A percentile compares a stretch with the other conserved stretches of the same genome.
phyloP scores from a whole-genome alignment of 2,113 vertebrate species.

The Tetraodon nigroviridis region DNA sequence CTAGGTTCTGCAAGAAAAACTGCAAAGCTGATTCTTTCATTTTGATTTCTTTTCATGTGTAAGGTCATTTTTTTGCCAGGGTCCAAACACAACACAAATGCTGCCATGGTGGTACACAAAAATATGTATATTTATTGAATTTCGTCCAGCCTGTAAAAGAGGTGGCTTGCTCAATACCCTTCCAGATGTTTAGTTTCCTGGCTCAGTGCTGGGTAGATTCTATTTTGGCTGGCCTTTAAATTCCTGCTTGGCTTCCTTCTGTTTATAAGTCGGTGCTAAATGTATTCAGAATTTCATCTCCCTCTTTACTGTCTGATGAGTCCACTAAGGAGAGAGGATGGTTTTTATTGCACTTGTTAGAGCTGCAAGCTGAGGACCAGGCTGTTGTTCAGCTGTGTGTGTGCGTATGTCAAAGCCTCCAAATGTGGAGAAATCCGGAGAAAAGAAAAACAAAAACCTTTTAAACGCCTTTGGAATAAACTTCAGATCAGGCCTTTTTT shows the following conservation, averaged over 20 bases:
- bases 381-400: conserved; percentile 15
- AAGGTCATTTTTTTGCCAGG: too few species aligned
- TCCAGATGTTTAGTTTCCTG: background rate
- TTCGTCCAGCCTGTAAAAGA: too few species aligned
- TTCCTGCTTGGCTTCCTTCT: conserved; percentile 21
- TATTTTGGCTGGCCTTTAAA: conserved; percentile 9
- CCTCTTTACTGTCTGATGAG: conserved; percentile 19
- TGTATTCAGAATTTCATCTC: conserved; percentile 32
- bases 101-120: too few species aligned
- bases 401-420: conserved; percentile 2
- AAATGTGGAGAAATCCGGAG: conserved; percentile 37
- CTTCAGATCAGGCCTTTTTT: too few species aligned
- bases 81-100: too few species aligned
- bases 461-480: too few species aligned
- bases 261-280: conserved; percentile 44
- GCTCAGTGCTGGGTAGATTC: conserved; percentile 21
- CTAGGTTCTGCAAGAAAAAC: too few species aligned
- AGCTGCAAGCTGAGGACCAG: conserved; percentile 13
- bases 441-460: too few species aligned
- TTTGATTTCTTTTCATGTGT: too few species aligned
- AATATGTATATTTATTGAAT: background rate
- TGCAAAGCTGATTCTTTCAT: too few species aligned
- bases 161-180: background rate
- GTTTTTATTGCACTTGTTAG: conserved; percentile 23
- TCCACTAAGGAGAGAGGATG: conserved; percentile 31